Conservation (phyloP, 2,113 vertebrate genomes). For the Vidua macroura region DNA sequence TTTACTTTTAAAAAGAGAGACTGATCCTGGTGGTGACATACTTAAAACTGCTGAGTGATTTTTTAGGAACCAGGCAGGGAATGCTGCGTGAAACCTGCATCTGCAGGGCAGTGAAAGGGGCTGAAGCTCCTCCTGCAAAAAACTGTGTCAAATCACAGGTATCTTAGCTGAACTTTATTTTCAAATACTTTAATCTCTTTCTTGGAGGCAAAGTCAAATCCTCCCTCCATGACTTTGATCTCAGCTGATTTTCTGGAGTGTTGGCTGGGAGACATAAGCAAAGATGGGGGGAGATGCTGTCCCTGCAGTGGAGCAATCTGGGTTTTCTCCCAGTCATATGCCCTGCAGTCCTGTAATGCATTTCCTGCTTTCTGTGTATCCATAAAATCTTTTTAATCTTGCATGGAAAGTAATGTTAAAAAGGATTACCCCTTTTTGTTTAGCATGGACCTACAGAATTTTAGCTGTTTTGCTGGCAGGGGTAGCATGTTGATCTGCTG, state of each 20-base stretch:
- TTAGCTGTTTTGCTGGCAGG: neutral
- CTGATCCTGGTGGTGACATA: neutral
- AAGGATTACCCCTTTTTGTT: neutral
- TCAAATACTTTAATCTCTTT: conserved; percentile 7
- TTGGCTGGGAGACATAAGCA: neutral
- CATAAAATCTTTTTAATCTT: neutral
- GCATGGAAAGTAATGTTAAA: neutral
- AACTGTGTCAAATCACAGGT: neutral
- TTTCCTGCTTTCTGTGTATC: neutral
- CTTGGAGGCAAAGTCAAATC: neutral
- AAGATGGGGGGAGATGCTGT: neutral
- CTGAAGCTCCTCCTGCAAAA: neutral
- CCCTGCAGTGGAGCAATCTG: accelerated
- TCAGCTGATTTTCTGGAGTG: neutral
- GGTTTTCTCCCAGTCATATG: neutral
- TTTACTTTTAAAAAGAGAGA: neutral
- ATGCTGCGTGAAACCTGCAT: neutral
- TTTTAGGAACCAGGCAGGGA: neutral
- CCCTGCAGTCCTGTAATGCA: neutral
- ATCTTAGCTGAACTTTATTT: neutral
- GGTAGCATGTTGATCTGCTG: accelerated
- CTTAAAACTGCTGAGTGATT: neutral
- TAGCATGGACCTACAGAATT: neutral
- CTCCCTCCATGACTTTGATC: neutral
- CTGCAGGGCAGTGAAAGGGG: neutral